A percentile compares a stretch with the other conserved stretches of the same genome.
Evolutionary conservation across 1,140 invertebrate species (phyloP).

Genomic region (Holotrichia oblita): DNA sequence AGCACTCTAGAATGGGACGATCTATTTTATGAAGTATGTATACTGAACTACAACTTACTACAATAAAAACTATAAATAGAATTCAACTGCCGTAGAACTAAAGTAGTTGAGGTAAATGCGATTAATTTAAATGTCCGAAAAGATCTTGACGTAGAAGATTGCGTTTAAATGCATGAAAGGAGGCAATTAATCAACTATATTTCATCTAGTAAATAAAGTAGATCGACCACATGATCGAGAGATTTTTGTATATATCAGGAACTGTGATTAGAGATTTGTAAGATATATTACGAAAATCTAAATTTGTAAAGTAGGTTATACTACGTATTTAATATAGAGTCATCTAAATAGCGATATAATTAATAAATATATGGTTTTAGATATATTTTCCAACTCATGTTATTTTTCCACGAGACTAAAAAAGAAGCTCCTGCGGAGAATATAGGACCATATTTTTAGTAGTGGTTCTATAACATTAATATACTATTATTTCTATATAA

Average conservation of each 20-base stretch:
- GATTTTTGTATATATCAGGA: constrained; percentile 31
- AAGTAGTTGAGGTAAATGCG: too few relatives aligned
- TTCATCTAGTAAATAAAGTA: not conserved
- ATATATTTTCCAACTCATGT: constrained; percentile 17
- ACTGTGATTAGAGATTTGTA: constrained; percentile 22
- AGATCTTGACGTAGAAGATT: not conserved
- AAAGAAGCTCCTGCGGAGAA: not conserved
- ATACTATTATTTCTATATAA: too few relatives aligned
- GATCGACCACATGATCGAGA: not conserved
- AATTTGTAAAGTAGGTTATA: not conserved
- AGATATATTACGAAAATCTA: not conserved
- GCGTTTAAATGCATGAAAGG: too few relatives aligned
- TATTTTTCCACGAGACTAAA: not conserved
- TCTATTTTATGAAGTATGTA: not conserved
- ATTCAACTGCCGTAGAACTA: too few relatives aligned
- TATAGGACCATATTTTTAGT: constrained; percentile 12
- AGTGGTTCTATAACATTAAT: not conserved
- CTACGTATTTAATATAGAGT: constrained; percentile 18
- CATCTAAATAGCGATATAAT: constrained; percentile 4
- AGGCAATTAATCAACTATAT: not conserved
- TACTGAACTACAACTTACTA: too few relatives aligned
- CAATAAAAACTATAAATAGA: too few relatives aligned
- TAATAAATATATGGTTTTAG: not conserved
- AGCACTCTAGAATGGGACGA: not conserved
- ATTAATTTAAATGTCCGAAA: too few relatives aligned